Base-by-base conservation (phyloP, 1,140 invertebrate species). In the Diorhabda elongata region DNA sequence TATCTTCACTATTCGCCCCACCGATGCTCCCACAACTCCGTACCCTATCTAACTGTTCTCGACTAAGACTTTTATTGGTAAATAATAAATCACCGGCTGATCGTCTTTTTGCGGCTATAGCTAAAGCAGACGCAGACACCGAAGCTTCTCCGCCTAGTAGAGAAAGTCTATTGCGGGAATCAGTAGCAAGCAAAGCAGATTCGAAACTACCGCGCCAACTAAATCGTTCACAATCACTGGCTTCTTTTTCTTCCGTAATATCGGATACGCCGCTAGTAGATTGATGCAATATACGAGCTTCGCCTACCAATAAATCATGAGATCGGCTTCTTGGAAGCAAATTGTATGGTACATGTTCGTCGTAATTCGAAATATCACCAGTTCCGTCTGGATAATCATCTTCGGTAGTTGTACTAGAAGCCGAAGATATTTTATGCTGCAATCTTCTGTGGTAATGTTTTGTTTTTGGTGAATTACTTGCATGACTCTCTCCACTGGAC, bases 151-250 rank as follows among this genome's bases (percentile, higher is more conserved):
- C 86, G 41, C 90, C 89, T 42, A 88, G 81, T 58, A 91, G 83
- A 61, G 90, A 89, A 44, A 93, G 81, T 71, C 90, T 91, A 8
- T 90, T 92, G 66, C 92, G 84, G 2, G 91, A 93, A 77, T 94
- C 92, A 47, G 89, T 89, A 8, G 91, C 91, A 79, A 94, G 87
- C 47, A 95, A 81, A 6, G 93, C 92, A 3, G 92, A 94, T 77
- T 95, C 93, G 81, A 95, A 95, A 81, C 92, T 94, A 64, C 92
- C 92, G 69, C 92, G 85, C 93, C 93, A 95, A 67, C 92, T 93
- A 81, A 94, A 94, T 61, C 92, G 83, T 78, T 95, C 93, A 84
- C 92, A 91, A 76, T 94, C 92, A 82, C 91, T 93, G n/a, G 91
- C 89, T 73, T 91, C 90, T 68, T 88, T 86, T 83, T 87, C 90